Evolutionary conservation across 2,113 vertebrate species (phyloP).

Genomic region (Barbus barbus): DNA sequence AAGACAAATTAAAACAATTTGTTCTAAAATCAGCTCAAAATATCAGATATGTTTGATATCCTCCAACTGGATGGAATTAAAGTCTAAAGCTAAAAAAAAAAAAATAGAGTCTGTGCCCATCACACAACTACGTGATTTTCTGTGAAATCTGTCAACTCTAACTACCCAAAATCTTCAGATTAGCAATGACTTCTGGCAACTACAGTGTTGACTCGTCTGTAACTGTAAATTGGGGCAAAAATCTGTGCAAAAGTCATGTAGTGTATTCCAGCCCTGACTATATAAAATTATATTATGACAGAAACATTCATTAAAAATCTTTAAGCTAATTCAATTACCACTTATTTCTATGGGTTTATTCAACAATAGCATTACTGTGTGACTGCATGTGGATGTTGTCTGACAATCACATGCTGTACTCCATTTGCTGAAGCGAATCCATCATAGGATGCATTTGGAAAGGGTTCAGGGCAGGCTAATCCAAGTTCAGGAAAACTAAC

Average conservation of each 20-base stretch:
- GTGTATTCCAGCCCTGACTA: not conserved
- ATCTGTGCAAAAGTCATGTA: not conserved
- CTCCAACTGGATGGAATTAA: not conserved
- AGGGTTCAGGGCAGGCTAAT: not conserved
- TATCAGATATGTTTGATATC: not conserved
- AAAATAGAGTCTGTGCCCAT: not conserved
- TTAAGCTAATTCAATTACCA: not conserved
- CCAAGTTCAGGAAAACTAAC: conserved; percentile 11
- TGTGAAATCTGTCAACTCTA: not conserved
- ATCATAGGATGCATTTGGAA: not conserved
- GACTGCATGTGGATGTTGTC: not conserved
- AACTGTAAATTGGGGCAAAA: not conserved
- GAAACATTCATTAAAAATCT: not conserved
- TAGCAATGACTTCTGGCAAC: not conserved
- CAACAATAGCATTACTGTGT: not conserved
- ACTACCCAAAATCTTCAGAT: not conserved
- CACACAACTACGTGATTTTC: not conserved
- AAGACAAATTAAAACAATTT: not conserved
- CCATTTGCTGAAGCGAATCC: not conserved
- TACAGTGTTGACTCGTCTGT: not conserved
- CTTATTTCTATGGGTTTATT: not conserved
- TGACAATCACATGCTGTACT: not conserved
- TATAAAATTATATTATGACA: not conserved
- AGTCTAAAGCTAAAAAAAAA: not conserved
- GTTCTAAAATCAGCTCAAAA: not conserved